phyloP scores from a whole-genome alignment of 2,113 vertebrate species.

The Pelecanus crispus region DNA sequence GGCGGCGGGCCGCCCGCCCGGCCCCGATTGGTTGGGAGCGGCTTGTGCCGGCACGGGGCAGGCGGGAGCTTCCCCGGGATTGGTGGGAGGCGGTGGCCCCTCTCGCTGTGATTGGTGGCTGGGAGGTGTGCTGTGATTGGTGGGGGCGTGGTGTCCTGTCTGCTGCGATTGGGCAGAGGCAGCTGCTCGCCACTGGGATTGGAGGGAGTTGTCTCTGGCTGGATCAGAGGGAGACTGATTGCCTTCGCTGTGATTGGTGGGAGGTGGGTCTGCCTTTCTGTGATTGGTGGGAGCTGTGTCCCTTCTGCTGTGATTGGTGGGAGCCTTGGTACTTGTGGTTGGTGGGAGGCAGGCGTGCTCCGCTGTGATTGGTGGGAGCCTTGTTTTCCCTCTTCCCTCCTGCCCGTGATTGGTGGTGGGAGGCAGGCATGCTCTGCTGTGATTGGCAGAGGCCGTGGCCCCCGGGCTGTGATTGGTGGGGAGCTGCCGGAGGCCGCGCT shows the following conservation, averaged over 20 bases:
- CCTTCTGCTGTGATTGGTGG: background rate
- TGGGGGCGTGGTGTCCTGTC: no score
- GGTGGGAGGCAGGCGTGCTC: background rate
- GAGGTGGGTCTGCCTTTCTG: no score
- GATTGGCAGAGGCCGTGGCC: no score
- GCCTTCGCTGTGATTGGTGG: background rate
- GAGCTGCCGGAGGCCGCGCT: background rate
- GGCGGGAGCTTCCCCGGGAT: accelerated
- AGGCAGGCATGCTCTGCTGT: background rate
- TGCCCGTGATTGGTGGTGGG: background rate
- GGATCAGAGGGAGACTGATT: background rate
- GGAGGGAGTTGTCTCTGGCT: background rate
- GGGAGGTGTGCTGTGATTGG: background rate
- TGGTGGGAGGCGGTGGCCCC: background rate
- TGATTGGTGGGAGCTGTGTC: background rate
- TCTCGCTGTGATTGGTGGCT: background rate
- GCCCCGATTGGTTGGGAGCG: background rate
- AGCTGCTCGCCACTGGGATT: background rate
- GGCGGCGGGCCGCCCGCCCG: accelerated
- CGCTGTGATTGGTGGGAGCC: background rate
- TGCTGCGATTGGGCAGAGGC: background rate
- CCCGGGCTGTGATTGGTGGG: background rate
- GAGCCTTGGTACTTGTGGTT: no score
- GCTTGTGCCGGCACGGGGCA: background rate
- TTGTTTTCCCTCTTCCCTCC: background rate